Base-by-base conservation (phyloP, 2,888 invertebrate genomes). In the Cyaniris semiargus region DNA sequence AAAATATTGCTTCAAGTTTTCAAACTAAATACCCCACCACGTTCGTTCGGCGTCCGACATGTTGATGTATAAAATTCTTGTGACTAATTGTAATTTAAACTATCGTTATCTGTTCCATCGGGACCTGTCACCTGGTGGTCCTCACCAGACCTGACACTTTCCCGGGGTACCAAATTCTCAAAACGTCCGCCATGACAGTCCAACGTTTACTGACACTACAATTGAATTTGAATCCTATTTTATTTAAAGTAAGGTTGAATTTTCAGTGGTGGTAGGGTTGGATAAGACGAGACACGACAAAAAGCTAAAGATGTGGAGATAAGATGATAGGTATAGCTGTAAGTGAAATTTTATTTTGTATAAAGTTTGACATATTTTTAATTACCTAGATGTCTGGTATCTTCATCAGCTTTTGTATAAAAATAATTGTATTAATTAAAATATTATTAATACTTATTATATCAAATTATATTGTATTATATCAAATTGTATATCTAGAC, bases 101-200 rank as follows among this genome's bases (percentile, higher is more conserved):
- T 88, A 89, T 87, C 81, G 79, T 84, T 91, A 91, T 91, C 91
- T 79, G 60, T 44, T 79, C 81, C 81, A 81, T 83, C 86, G 85
- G 85, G 85, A 84, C 86, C 66, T 66, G 80, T 81, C 80, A 82
- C 89, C 82, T 83, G 93, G 93, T 93, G 93, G 93, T 93, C 93
- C 82, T 88, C 87, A 85, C 83, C 82, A 81, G 79, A 82, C 81
- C 86, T 90, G 92, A 90, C 92, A 91, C 90, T 90, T 91, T 89
- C 88, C 83, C 85, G 84, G 82, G 83, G 86, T 86, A 87, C 87
- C 85, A 88, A 90, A 92, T 91, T 92, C 92, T 92, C 92, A 92
- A 92, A 90, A 90, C 90, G 93, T 92, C 91, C 86, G 87, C 88
- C 90, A 89, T 91, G 91, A 89, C 84, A 86, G 87, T 84, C 88